Evolutionary conservation across 1,140 invertebrate species (phyloP), one percentile per base, ranked within the genome.

Genomic region (Drosophila simulans): DNA sequence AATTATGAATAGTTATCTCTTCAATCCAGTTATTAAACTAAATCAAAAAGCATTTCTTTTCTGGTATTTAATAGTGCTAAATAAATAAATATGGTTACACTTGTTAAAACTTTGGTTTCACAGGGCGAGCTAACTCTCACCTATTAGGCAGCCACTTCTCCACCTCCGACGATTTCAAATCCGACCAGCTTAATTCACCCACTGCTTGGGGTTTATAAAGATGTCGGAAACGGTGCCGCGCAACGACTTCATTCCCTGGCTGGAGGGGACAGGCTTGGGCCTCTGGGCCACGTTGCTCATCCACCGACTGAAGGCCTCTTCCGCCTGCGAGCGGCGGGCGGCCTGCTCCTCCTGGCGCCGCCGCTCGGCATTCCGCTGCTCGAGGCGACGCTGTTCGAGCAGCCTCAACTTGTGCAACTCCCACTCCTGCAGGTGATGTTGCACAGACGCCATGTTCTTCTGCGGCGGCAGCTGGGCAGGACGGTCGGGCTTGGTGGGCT

Each of bases 261-360:
- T 68, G 2, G 83, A 57, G 4, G 89, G 89, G 34, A 91, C 89
- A 2, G 89, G 89, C 37, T 90, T 91, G 20, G 89, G 80, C 0
- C 81, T 60, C 11, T 77, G 58, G 0, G 37, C 53, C 17, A 64
- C 84, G 20, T 70, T 62, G 57, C 72, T 70, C 11, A 84, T 63
- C 83, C 83, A 88, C 0, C 68, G 60, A 48, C 70, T 42, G 59
- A 78, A 88, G 11, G 83, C 83, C 15, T 55, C 31, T 0, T 64
- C 48, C 5, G 80, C 63, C 43, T 70, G 37, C 11, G 69, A 22
- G 37, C 72, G 75, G 10, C 83, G 84, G 27, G 68, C 17, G 4
- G 22, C 11, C 12, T 35, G 39, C 37, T 63, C 25, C 31, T 53
- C 59, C n/a, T 74, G 52, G 5, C 43, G 43, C 4, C 40, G 52